A percentile compares a stretch with the other conserved stretches of the same genome.
These are phyloP conservation scores for Philantomba maxwellii DNA, from an alignment of 2,113 vertebrate species.

Conservation along the genomic window DNA sequence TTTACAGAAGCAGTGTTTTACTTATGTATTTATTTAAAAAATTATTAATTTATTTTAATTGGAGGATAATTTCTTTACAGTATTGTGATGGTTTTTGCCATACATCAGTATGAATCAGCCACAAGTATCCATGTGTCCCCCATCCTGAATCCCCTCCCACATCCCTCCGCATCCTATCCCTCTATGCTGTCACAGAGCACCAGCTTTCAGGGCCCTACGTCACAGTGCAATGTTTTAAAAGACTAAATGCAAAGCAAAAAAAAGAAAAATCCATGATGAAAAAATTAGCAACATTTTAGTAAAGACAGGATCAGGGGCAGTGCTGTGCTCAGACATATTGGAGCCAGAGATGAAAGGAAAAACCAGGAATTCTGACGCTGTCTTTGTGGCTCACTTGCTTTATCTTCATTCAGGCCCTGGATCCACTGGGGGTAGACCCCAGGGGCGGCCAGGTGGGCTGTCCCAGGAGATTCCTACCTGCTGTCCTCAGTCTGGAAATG, in stretches of 20 bases:
- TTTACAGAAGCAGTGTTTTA: not conserved
- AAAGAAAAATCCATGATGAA: not conserved
- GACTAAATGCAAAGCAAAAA: not conserved
- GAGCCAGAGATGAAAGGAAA: not conserved
- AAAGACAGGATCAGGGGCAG: not conserved
- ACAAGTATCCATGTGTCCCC: not conserved
- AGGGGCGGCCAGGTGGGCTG: not conserved
- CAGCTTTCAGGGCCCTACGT: not conserved
- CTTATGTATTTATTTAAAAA: not conserved
- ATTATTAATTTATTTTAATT: not conserved
- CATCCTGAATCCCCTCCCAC: not conserved
- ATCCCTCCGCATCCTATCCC: not conserved
- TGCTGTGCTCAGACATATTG: not conserved
- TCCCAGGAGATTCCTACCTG: not conserved
- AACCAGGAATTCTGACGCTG: not conserved
- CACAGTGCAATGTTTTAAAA: not conserved
- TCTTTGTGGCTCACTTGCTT: not conserved
- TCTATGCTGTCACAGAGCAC: not conserved
- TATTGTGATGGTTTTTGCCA: not conserved
- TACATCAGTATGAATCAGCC: not conserved
- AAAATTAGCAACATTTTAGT: not conserved
- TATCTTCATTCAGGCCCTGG: not conserved
- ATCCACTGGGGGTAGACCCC: not conserved
- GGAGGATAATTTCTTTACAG: not conserved
- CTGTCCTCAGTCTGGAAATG: not conserved